These are phyloP conservation scores for Ispidina picta DNA, from an alignment of 2,797 vertebrate genomes.

Conservation along the genomic window DNA sequence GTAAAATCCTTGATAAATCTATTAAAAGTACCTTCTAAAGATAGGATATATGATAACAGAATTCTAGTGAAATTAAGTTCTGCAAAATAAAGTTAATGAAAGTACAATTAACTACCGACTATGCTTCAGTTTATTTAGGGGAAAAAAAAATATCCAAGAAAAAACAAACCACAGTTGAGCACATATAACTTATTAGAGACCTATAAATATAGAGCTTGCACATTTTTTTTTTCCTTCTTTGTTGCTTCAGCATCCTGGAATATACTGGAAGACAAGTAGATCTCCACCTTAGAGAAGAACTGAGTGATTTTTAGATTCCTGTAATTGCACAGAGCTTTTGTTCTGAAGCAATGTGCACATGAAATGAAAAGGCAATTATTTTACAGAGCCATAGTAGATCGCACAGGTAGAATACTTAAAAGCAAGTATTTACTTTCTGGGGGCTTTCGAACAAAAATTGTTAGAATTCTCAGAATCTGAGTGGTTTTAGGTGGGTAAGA, in stretches of 20 bases:
- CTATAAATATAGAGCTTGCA: background rate
- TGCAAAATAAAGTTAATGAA: background rate
- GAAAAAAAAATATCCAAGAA: background rate
- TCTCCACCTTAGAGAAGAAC: background rate
- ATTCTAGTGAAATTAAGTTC: background rate
- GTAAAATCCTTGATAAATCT: background rate
- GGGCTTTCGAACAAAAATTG: background rate
- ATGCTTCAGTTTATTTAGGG: background rate
- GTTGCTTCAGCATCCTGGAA: background rate
- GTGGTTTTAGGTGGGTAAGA: background rate
- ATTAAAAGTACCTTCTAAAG: background rate
- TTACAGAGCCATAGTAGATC: background rate
- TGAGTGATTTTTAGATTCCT: background rate
- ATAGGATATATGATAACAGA: background rate
- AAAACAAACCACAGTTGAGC: accelerated
- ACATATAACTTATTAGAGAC: background rate
- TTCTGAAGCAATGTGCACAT: background rate
- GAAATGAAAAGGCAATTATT: background rate
- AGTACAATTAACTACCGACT: background rate
- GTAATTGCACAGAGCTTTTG: background rate
- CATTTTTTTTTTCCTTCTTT: background rate
- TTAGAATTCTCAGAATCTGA: background rate
- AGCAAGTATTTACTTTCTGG: background rate
- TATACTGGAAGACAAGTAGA: background rate
- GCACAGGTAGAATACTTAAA: background rate